Percentiles rank a stretch among this genome's conserved stretches.
phyloP scores from a whole-genome alignment of 2,797 vertebrate genomes.

The Cyprinodon diabolis region DNA sequence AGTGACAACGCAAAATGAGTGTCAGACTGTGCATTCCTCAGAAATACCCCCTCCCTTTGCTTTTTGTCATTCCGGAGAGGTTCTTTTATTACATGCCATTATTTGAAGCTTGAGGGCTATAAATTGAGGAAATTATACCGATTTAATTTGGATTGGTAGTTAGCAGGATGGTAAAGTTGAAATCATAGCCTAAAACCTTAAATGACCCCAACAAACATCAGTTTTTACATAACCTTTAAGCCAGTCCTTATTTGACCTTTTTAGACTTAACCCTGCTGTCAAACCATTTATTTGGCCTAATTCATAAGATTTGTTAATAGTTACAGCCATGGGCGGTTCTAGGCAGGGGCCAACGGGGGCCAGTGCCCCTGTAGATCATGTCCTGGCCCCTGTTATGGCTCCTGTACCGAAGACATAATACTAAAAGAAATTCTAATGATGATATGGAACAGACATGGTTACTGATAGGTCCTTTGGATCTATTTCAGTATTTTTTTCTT shows the following conservation, averaged over 20 bases:
- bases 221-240: conserved; percentile 1
- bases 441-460: too few relatives aligned
- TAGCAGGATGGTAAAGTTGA: neutral
- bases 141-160: neutral
- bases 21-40: conserved; percentile 31
- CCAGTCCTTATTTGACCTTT: conserved; percentile 1
- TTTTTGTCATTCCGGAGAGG: conserved; percentile 7
- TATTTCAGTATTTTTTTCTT: too few relatives aligned
- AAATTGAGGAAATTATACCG: neutral
- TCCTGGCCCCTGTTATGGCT: too few relatives aligned
- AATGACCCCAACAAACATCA: neutral
- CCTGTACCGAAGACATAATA: too few relatives aligned
- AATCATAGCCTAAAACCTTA: conserved; percentile 1
- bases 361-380: too few relatives aligned
- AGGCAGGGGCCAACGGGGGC: too few relatives aligned
- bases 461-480: too few relatives aligned
- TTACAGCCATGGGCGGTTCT: too few relatives aligned
- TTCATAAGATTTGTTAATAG: too few relatives aligned
- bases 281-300: conserved; percentile 1
- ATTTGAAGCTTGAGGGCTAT: neutral
- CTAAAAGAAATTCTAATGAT: too few relatives aligned
- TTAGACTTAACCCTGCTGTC: neutral
- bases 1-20: conserved; percentile 44
- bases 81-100: neutral
- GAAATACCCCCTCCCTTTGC: conserved; percentile 12